Evolutionary conservation across 1,140 invertebrate species (phyloP).

Genomic region (Pseudomyrmex dendroicus): DNA sequence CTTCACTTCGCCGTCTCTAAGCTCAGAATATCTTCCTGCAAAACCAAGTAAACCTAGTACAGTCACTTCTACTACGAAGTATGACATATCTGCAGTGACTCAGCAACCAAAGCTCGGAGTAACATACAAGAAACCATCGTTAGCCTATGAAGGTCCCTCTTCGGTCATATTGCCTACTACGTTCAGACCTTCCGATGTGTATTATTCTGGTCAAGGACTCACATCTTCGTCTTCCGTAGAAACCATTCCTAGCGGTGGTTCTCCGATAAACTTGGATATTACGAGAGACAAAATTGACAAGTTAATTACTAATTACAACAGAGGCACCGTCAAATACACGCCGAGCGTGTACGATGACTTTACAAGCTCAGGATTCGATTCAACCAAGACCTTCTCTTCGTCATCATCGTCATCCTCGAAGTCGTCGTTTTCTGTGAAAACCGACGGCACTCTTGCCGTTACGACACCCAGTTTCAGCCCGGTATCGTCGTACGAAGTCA

Average conservation of each 20-base stretch:
- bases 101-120: conserved; percentile 55
- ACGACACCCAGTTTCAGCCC: conserved; percentile 3
- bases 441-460: conserved; percentile 63
- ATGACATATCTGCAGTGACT: conserved; percentile 10
- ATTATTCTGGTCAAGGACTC: conserved; percentile 55
- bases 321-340: conserved; percentile 76
- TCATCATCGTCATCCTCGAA: background rate
- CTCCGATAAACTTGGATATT: conserved; percentile 59
- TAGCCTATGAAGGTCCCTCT: conserved; percentile 30
- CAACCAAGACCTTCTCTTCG: conserved; percentile 14
- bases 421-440: conserved; percentile 66
- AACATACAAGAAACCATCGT: conserved; percentile 74
- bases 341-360: conserved; percentile 66
- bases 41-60: conserved; percentile 32
- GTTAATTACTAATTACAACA: conserved; percentile 72
- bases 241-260: conserved; percentile 52
- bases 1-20: conserved; percentile 16
- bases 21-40: conserved; percentile 20
- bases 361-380: conserved; percentile 8
- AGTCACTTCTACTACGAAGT: background rate
- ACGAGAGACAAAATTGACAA: conserved; percentile 65
- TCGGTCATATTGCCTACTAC: conserved; percentile 34
- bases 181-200: background rate
- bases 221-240: conserved; percentile 30
- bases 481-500: conserved; percentile 60